Percentiles rank a stretch among this genome's conserved stretches.
Evolutionary conservation across 2,113 vertebrate species (phyloP).

Genomic region (Myrmecobius fasciatus): DNA sequence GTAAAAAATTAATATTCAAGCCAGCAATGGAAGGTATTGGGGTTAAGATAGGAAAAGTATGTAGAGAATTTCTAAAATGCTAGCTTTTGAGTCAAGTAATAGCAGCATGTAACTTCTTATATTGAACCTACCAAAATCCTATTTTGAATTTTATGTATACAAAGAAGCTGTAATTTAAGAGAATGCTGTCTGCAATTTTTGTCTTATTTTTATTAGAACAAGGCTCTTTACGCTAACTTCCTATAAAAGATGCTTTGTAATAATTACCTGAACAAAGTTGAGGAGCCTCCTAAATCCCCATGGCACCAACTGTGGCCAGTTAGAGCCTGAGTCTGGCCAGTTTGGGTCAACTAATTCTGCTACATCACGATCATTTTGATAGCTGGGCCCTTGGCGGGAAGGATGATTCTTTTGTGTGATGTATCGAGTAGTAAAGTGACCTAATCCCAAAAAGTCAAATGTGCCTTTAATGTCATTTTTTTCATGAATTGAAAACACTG

Average conservation of each 20-base stretch:
- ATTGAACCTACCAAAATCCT: not conserved
- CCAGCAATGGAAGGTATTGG: not conserved
- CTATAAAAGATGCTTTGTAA: not conserved
- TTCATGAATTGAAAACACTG: constrained; percentile 92
- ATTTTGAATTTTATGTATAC: not conserved
- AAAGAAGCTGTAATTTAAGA: not conserved
- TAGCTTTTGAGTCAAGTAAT: not conserved
- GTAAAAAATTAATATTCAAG: not conserved
- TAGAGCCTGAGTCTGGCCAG: constrained; percentile 92
- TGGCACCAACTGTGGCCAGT: constrained; percentile 91
- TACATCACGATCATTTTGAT: constrained; percentile 90
- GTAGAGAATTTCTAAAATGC: not conserved
- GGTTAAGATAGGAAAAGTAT: not conserved
- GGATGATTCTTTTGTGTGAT: constrained; percentile 89
- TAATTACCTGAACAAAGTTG: constrained; percentile 93
- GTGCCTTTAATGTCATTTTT: constrained; percentile 94
- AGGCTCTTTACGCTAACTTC: not conserved
- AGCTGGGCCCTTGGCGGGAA: constrained; percentile 84
- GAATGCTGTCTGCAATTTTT: not conserved
- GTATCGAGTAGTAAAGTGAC: constrained; percentile 93
- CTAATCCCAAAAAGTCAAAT: constrained; percentile 93
- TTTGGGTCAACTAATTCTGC: constrained; percentile 92
- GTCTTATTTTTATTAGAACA: not conserved
- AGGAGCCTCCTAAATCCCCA: constrained; percentile 95
- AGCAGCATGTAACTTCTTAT: not conserved